Percentiles rank a stretch among this genome's conserved stretches.
phyloP scores from a whole-genome alignment of 2,888 invertebrate species.

The Julus scanicus region DNA sequence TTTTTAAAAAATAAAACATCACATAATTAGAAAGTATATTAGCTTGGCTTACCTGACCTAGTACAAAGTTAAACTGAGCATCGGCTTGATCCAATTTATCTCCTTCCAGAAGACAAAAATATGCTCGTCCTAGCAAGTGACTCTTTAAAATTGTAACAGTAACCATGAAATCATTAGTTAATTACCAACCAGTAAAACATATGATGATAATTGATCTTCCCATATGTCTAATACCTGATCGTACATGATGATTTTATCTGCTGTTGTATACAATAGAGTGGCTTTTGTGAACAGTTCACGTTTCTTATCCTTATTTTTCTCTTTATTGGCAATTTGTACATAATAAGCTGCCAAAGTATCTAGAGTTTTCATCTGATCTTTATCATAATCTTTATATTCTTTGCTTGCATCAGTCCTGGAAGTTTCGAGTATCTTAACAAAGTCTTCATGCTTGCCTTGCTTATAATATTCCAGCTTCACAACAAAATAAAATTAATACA shows the following conservation, averaged over 20 bases:
- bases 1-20: background rate
- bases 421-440: slow-evolving; percentile 91
- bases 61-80: slow-evolving; percentile 98
- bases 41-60: slow-evolving; percentile 73
- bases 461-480: slow-evolving; percentile 99
- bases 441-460: slow-evolving; percentile 90
- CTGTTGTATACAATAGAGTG: slow-evolving; percentile 95
- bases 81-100: slow-evolving; percentile 99
- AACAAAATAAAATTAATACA: slow-evolving; percentile 58
- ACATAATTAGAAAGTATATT: background rate
- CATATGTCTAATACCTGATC: slow-evolving; percentile 79
- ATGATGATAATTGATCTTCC: background rate
- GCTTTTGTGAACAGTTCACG: slow-evolving; percentile 96
- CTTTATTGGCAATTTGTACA: slow-evolving; percentile 94
- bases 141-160: slow-evolving; percentile 71
- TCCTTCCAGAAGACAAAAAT: slow-evolving; percentile 97
- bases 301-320: slow-evolving; percentile 88
- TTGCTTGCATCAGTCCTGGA: slow-evolving; percentile 87
- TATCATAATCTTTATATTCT: slow-evolving; percentile 89
- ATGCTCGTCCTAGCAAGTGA: slow-evolving; percentile 96
- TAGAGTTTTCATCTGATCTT: slow-evolving; percentile 96
- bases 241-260: slow-evolving; percentile 99
- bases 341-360: slow-evolving; percentile 99
- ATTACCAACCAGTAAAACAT: background rate
- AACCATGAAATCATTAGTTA: no score